Evolutionary conservation across 1,140 invertebrate genomes (phyloP).

Genomic region (Drosophila kikkawai): DNA sequence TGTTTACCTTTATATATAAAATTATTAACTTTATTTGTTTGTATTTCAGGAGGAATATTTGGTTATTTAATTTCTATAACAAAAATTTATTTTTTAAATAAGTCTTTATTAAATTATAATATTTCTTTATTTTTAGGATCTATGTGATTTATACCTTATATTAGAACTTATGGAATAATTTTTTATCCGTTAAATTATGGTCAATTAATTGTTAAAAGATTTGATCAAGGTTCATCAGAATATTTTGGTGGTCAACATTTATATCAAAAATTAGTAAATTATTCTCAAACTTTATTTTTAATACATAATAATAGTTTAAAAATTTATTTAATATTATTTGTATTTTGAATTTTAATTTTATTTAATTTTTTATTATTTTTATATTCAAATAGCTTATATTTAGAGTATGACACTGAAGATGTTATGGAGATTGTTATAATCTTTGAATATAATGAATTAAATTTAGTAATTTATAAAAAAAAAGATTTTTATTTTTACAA

Average conservation of each 20-base stretch:
- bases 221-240: conserved; percentile 86
- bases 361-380: conserved; percentile 83
- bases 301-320: conserved; percentile 85
- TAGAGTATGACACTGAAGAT: conserved; percentile 88
- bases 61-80: conserved; percentile 84
- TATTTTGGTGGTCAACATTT: conserved; percentile 84
- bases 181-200: conserved; percentile 48
- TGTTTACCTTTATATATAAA: conserved; percentile 85
- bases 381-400: conserved; percentile 87
- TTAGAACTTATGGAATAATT: conserved; percentile 77
- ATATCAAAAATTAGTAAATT: conserved; percentile 61
- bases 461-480: conserved; percentile 85
- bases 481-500: conserved; percentile 85
- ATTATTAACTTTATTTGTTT: conserved; percentile 85
- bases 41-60: conserved; percentile 78
- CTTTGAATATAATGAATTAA: conserved; percentile 70
- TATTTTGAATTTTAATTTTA: conserved; percentile 84
- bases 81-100: conserved; percentile 79
- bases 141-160: conserved; percentile 85
- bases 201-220: conserved; percentile 72
- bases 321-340: conserved; percentile 86
- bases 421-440: conserved; percentile 85
- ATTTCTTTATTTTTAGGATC: conserved; percentile 75
- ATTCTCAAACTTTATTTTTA: conserved; percentile 56
- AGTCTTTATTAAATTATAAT: conserved; percentile 82